Base-by-base conservation (phyloP, 1,140 invertebrate genomes). In the Drosophila ironensis region DNA sequence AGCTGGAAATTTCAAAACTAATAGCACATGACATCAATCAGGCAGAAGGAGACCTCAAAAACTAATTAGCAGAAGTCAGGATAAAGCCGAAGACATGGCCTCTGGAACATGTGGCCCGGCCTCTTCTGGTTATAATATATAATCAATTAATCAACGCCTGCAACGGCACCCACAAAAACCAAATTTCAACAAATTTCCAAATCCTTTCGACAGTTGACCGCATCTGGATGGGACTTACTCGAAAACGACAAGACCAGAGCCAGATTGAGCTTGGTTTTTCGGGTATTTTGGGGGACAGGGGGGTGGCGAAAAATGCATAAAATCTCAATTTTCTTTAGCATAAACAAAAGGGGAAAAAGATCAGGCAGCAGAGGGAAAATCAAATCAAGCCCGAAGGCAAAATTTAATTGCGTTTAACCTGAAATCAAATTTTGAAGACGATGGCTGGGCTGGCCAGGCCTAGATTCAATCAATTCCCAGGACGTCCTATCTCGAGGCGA, bases 331-430 rank as follows among this genome's bases (percentile, higher is more conserved):
- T 82, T 72, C 45, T 69, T 27, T 64, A 60, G 53, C 61, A 71
- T 64, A 78, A 78, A 78, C 61, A 69, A 61, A n/a, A n/a, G n/a
- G 30, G 63, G 16, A 64, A 33, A 41, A 12, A 9, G 38, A 35
- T 16, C 33, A 37, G 33, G 22, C 38, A 35, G 24, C 22, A 12
- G 20, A 33, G 44, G 30, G 66, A 45, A 82, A 66, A 82, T 77
- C 52, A 84, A 82, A 82, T 76, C 77, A 77, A 57, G 33, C 64
- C 78, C 56, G 47, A 33, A 51, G 73, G 78, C 73, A 60, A 84
- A 84, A 84, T 84, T 84, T 84, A 84, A 84, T 84, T 84, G 78
- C 73, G 78, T 84, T 84, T 84, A 84, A 84, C 78, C 78, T 69
- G 46, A 84, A 84, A 84, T 84, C 72, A 84, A 84, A 77, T 84